phyloP scores from a whole-genome alignment of 2,113 vertebrate species.

The Bolborhynchus lineola region DNA sequence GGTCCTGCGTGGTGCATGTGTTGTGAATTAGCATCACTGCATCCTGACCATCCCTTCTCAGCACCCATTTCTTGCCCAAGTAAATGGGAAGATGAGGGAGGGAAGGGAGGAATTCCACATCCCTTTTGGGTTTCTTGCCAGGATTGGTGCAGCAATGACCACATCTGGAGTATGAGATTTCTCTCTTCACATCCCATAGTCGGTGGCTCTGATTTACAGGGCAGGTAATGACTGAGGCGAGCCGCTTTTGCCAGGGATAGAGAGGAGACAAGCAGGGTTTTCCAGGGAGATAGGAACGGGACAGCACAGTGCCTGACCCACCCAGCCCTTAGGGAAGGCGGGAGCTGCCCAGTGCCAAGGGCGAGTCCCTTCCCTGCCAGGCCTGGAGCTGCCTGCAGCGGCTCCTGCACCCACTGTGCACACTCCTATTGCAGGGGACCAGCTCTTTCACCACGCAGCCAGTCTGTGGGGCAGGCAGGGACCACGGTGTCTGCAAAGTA shows the following conservation, averaged over 20 bases:
- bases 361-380: not conserved
- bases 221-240: accelerated
- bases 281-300: not conserved
- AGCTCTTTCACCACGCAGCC: not conserved
- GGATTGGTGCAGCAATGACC: accelerated
- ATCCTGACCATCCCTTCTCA: not conserved
- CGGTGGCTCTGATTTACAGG: not conserved
- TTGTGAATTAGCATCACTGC: accelerated
- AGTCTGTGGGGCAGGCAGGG: not conserved
- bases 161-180: not conserved
- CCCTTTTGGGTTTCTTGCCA: not conserved
- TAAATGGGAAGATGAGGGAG: accelerated
- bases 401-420: not conserved
- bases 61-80: accelerated
- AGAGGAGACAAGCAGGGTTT: not conserved
- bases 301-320: not conserved
- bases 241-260: not conserved
- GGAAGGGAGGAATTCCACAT: not conserved
- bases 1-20: not conserved
- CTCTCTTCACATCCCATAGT: accelerated
- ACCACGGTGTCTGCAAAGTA: not conserved
- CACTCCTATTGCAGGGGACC: not conserved
- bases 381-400: not conserved
- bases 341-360: not conserved
- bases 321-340: not conserved